phyloP scores from a whole-genome alignment of 2,888 invertebrate species.

The Bimastos eiseni region DNA sequence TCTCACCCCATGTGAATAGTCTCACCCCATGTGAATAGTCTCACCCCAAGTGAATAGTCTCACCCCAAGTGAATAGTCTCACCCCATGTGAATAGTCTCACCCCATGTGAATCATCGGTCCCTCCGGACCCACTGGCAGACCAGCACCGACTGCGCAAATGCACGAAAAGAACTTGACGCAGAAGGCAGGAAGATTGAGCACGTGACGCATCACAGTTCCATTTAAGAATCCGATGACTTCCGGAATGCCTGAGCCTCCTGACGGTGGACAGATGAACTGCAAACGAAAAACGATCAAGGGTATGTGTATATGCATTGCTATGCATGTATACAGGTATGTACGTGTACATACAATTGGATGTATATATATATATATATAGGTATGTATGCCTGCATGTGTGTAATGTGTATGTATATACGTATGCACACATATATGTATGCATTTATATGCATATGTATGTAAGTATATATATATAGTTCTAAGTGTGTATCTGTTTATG shows the following conservation, averaged over 20 bases:
- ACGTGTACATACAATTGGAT: no score
- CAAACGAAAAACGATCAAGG: not conserved
- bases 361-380: no score
- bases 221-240: conserved; percentile 46
- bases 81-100: conserved; percentile 28
- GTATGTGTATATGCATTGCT: no score
- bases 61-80: no score
- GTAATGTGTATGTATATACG: no score
- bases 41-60: conserved; percentile 44
- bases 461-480: no score
- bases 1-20: no score
- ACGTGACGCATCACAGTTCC: conserved; percentile 44
- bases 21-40: not conserved
- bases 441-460: no score
- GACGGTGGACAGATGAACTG: conserved; percentile 46
- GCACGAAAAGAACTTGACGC: conserved; percentile 43
- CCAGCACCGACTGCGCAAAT: conserved; percentile 44
- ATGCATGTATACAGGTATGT: no score
- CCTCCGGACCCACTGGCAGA: conserved; percentile 42
- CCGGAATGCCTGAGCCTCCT: conserved; percentile 45
- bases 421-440: no score
- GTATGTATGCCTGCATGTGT: no score
- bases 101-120: conserved; percentile 46
- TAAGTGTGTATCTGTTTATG: no score
- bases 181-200: conserved; percentile 42